Evolutionary conservation across 1,140 invertebrate species (phyloP), one percentile per base, ranked within the genome.

Genomic region (Amyelois transitella): DNA sequence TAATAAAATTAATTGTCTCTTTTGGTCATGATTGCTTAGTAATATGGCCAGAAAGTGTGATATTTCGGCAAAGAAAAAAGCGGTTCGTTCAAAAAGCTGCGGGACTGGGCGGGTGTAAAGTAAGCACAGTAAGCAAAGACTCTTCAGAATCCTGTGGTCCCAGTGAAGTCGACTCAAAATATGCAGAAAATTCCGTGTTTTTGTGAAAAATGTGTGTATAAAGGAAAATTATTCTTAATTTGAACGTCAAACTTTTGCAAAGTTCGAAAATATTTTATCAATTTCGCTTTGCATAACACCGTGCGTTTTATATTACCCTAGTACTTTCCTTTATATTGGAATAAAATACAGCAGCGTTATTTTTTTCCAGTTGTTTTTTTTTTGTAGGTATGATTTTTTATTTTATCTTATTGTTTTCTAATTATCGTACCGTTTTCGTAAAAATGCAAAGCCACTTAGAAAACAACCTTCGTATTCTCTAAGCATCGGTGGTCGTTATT

Each of bases 131-230:
- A n/a, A n/a, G n/a, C n/a, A n/a, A 22, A 19, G 4, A 12, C 54
- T 53, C 57, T 64, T 69, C 32, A 62, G 53, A 59, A 24, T 59
- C 65, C 44, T 81, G 70, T 7, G 19, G 10, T 53, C 76, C 74
- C 71, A 53, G 67, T 73, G 47, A 21, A 19, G 45, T 48, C 60
- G 58, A 51, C 62, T 70, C 63, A 60, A 82, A 82, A 82, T 82
- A 77, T 82, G 75, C 79, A 82, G 77, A 82, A 77, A 77, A 78
- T 75, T 78, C 67, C 72, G 71, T 69, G 70, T 78, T 80, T 78
- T 77, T 75, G 66, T 72, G 73, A 78, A 80, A 82, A 77, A n/a
- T n/a, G n/a, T 65, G 52, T 55, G 25, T 18, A n/a, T 43, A 45
- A 19, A 47, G 19, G 43, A 47, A 25, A 25, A 45, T 44, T 22